A percentile compares a stretch with the other conserved stretches of the same genome.
Conservation (phyloP, 2,113 vertebrate species). For the Oxyura jamaicensis region DNA sequence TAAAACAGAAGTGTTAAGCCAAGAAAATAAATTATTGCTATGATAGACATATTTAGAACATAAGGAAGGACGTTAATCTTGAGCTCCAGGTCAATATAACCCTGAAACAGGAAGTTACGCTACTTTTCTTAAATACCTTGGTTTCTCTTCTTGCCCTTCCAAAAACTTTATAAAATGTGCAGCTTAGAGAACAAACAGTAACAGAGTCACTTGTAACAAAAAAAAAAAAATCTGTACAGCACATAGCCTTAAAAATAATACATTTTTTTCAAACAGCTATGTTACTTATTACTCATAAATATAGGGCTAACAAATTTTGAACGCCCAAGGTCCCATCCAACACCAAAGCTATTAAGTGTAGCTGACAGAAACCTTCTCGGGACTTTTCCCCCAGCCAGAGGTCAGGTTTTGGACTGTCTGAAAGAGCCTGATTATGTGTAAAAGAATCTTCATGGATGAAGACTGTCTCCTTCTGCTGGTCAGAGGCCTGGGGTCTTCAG, state of each 20-base stretch:
- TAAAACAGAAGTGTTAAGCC: constrained; percentile 60
- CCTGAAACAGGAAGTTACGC: constrained; percentile 7
- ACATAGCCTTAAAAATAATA: constrained; percentile 62
- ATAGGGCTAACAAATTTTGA: not conserved
- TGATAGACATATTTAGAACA: constrained; percentile 49
- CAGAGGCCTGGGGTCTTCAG: constrained; percentile 57
- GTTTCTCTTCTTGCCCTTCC: constrained; percentile 36
- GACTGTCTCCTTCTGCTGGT: constrained; percentile 36
- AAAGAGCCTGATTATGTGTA: not conserved
- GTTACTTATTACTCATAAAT: constrained; percentile 47
- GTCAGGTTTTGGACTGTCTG: not conserved
- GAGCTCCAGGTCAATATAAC: constrained; percentile 44
- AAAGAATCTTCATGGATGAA: constrained; percentile 7
- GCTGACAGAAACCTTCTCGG: not conserved
- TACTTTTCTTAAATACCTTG: constrained; percentile 59
- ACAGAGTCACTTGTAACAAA: constrained; percentile 69
- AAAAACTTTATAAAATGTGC: constrained; percentile 71
- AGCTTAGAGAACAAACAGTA: constrained; percentile 69
- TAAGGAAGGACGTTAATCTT: constrained; percentile 5
- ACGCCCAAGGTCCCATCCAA: constrained; percentile 46
- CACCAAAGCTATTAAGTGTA: not conserved
- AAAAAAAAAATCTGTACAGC: constrained; percentile 75
- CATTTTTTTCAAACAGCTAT: not conserved
- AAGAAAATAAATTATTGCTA: constrained; percentile 73
- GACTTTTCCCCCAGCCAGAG: not conserved